A percentile compares a stretch with the other conserved stretches of the same genome.
These are phyloP conservation scores for Synanceia verrucosa DNA, from an alignment of 2,797 vertebrate species.

Conservation along the genomic window DNA sequence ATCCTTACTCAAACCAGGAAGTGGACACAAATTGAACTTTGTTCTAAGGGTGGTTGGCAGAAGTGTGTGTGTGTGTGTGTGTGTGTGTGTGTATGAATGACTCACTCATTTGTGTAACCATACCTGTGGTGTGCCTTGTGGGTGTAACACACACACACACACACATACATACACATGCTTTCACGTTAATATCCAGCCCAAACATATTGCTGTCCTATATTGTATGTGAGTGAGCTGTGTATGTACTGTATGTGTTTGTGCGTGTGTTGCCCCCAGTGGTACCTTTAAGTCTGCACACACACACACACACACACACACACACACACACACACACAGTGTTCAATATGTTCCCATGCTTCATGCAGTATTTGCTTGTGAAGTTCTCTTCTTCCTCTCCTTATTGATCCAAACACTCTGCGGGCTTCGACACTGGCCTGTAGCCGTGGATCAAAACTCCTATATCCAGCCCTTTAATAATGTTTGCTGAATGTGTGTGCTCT, in stretches of 20 bases:
- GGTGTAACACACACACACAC: no score
- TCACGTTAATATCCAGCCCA: not conserved
- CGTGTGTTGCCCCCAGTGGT: not conserved
- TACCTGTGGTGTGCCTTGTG: conserved; percentile 23
- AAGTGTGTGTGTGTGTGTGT: not conserved
- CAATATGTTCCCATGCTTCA: not conserved
- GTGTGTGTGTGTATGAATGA: conserved; percentile 40
- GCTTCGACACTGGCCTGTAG: conserved; percentile 11
- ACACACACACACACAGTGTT: not conserved
- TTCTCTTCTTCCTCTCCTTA: conserved; percentile 21
- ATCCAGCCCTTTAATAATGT: conserved; percentile 39
- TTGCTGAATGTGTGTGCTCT: conserved; percentile 1
- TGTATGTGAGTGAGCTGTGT: not conserved
- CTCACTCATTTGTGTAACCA: conserved; percentile 32
- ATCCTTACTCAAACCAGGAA: conserved; percentile 53
- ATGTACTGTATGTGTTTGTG: not conserved
- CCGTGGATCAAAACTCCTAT: conserved; percentile 33
- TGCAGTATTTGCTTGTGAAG: conserved; percentile 2
- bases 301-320: not conserved
- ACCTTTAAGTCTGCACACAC: not conserved
- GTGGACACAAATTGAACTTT: conserved; percentile 58
- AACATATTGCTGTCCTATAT: not conserved
- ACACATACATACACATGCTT: no score
- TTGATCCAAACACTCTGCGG: conserved; percentile 36
- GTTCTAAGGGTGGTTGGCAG: conserved; percentile 26